Evolutionary conservation across 2,888 invertebrate genomes (phyloP).

Genomic region (Drosophila greeni): DNA sequence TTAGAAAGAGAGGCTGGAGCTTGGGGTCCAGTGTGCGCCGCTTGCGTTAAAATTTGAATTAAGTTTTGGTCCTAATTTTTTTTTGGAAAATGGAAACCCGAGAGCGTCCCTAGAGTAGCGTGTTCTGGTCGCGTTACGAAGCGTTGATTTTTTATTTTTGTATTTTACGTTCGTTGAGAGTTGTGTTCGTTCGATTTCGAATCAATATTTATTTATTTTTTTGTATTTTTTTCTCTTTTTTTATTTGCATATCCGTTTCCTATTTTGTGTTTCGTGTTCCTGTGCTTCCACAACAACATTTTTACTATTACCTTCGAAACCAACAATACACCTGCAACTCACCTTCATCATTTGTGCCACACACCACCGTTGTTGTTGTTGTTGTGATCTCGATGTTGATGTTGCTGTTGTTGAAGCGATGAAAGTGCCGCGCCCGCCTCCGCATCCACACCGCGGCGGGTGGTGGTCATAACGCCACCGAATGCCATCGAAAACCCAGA

Average conservation of each 20-base stretch:
- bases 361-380: slow-evolving; percentile 12
- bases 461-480: slow-evolving; percentile 40
- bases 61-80: slow-evolving; percentile 15
- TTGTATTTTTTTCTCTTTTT: slow-evolving; percentile 35
- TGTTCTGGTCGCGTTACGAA: slow-evolving; percentile 48
- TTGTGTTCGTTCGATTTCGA: slow-evolving; percentile 54
- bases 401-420: slow-evolving; percentile 35
- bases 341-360: slow-evolving; percentile 40
- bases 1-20: slow-evolving; percentile 47
- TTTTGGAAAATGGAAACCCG: slow-evolving; percentile 39
- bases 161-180: slow-evolving; percentile 13
- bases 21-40: slow-evolving; percentile 57
- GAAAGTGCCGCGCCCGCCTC: slow-evolving; percentile 65
- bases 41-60: slow-evolving; percentile 54
- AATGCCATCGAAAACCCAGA: slow-evolving; percentile 47
- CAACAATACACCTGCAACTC: slow-evolving; percentile 40
- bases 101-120: slow-evolving; percentile 56
- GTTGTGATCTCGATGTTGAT: slow-evolving; percentile 24
- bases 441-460: slow-evolving; percentile 71
- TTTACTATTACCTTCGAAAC: slow-evolving; percentile 19
- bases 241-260: slow-evolving; percentile 68
- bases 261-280: slow-evolving; percentile 70
- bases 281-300: slow-evolving; percentile 64
- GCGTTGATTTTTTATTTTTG: slow-evolving; percentile 36
- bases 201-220: slow-evolving; percentile 37